Base-by-base conservation (phyloP, 2,888 invertebrate species). In the Ecdyonurus torrentis region DNA sequence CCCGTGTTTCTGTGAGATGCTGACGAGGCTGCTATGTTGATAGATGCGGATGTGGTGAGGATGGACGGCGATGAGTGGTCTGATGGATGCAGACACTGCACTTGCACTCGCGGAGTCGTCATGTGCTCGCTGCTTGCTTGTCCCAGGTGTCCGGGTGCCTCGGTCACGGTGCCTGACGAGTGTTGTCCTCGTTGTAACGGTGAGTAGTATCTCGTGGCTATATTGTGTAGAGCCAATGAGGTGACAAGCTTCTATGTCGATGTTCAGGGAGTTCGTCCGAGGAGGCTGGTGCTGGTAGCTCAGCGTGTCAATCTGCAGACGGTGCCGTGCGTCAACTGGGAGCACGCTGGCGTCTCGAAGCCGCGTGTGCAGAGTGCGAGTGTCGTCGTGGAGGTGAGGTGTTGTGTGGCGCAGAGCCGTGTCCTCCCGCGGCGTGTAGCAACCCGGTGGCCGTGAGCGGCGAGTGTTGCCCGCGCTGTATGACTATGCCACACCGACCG, bases 81-180 rank as follows among this genome's bases (percentile, higher is more conserved):
- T 66, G 80, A 80, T 68, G 78, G 78, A 0, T 80, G 80, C 68
- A 72, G 79, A 18, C 73, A 75, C 58, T 80, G 80, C 68, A 77
- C 76, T 70, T 80, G 80, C 69, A 75, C 77, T 66, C 71, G 72
- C 59, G 76, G 77, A 5, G 69, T 69, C 64, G 79, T 78, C 70
- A 77, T 78, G 75, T 80, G 80, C 68, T 75, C 78, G 18, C 72
- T 80, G 37, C 75, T 80, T 59, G 73, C 76, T 23, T 80, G 80
- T 66, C 78, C 55, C 5, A 7, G 55, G 10, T 55, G 55, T 55
- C 55, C 55, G 55, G 55, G 55, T 10, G 55, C 55, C 19, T 18
- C 55, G 7, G n/a, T 20, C 22, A 20, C 55, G 5, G 7, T 55
- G n/a, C 55, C 55, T 20, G 55, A n/a, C 23, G 73, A 74, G 64